phyloP scores from a whole-genome alignment of 2,797 vertebrate genomes.

The Melanotaenia trifasciata region DNA sequence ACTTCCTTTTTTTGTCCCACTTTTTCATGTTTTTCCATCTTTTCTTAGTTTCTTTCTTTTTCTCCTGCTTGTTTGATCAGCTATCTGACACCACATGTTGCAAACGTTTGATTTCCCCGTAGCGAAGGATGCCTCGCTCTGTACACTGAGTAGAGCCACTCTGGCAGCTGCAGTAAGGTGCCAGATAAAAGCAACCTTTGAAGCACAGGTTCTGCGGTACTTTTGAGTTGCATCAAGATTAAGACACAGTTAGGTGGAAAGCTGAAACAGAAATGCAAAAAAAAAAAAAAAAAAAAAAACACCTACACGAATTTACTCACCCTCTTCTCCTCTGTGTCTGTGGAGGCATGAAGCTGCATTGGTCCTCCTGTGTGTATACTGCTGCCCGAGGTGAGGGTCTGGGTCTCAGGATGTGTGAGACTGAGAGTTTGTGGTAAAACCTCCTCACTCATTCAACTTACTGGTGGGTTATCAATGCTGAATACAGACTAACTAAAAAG shows the following conservation, averaged over 20 bases:
- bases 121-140: conserved; percentile 15
- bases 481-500: conserved; percentile 46
- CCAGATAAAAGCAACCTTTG: conserved; percentile 62
- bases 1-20: neutral
- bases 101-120: conserved; percentile 33
- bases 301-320: conserved; percentile 73
- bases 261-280: neutral
- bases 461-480: conserved; percentile 54
- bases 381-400: conserved; percentile 51
- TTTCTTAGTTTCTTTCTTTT: conserved; percentile 13
- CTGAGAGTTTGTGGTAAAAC: conserved; percentile 60
- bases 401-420: conserved; percentile 59
- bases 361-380: conserved; percentile 61
- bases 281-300: neutral
- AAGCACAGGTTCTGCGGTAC: conserved; percentile 42
- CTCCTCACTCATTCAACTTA: conserved; percentile 75
- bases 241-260: conserved; percentile 27
- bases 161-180: conserved; percentile 49
- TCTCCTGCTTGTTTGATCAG: conserved; percentile 41
- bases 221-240: conserved; percentile 50
- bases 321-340: conserved; percentile 76
- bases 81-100: conserved; percentile 36
- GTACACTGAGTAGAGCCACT: conserved; percentile 39
- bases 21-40: neutral
- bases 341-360: conserved; percentile 79